Base-by-base conservation (phyloP, 2,797 vertebrate genomes). In the Enteromius mattozi region DNA sequence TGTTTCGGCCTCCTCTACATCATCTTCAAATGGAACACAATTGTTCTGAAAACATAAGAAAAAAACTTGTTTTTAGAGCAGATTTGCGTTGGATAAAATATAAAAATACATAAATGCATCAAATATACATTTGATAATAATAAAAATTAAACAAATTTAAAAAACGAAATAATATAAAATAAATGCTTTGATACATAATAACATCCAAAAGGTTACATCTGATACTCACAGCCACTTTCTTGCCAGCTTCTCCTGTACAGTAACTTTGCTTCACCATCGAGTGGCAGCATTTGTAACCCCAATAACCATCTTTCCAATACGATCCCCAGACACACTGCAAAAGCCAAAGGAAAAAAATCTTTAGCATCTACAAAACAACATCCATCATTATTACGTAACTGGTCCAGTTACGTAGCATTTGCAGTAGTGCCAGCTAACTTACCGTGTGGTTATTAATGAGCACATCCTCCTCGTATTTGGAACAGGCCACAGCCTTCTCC, bases 251-350 rank as follows among this genome's bases (percentile, higher is more conserved):
- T 92, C 98, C 98, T 6, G 97, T 99, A 90, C 98, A 99, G 89
- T 99, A 99, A 19, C 98, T 99, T 91, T 94, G 97, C 90, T 99
- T 99, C 91, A 99, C 96, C 95, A 99, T 96, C 0, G 98, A 99
- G 89, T 98, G 95, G 89, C 98, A 99, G 90, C 98, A 99, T 91
- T 96, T 99, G 93, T 95, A 99, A 40, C 98, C 98, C 98, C 98
- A 99, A 89, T 42, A 95, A 88, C 98, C 97, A 4, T 99, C 98
- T 82, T 95, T 98, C 98, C 98, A 99, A 75, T 94, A 99, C 0
- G 98, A 99, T 3, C 98, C 98, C 98, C 98, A 99, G 87, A 99
- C 97, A 88, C 96, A 97, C 98, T 99, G 91, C 9, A 92, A 63
- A 89, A 81, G 12, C 17, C 3, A 76, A 61, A 27, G 5, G 7